phyloP scores from a whole-genome alignment of 2,797 vertebrate species.

The Acrossocheilus fasciatus region DNA sequence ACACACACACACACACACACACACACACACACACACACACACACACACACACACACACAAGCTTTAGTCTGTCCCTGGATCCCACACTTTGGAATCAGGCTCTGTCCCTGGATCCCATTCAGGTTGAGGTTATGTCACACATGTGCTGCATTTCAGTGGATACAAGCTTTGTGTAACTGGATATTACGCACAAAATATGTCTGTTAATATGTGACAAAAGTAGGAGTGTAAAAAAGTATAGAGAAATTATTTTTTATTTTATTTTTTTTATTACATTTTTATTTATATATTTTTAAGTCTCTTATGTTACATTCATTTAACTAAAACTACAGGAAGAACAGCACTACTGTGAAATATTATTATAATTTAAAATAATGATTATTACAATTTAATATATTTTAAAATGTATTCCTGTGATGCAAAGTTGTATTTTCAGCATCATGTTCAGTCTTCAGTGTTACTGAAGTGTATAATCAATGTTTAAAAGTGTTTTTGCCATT shows the following conservation, averaged over 20 bases:
- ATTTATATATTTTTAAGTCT: background rate
- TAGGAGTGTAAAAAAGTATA: background rate
- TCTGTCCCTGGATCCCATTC: background rate
- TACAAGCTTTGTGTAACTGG: background rate
- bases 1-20: background rate
- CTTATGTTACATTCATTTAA: background rate
- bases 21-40: slow-evolving; percentile 9
- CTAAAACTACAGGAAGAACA: no score
- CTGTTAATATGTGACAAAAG: background rate
- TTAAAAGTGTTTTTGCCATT: background rate
- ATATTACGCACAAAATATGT: background rate
- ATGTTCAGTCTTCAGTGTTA: background rate
- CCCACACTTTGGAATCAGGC: background rate
- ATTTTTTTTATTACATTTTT: background rate
- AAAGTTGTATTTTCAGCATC: background rate
- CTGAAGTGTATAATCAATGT: background rate
- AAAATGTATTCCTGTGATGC: background rate
- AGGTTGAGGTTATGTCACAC: slow-evolving; percentile 1
- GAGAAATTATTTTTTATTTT: background rate
- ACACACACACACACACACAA: slow-evolving; percentile 5
- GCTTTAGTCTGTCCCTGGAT: slow-evolving; percentile 17
- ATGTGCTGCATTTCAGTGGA: background rate
- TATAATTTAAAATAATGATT: no score
- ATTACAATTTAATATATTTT: background rate
- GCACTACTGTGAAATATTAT: no score